Conservation (phyloP, 2,113 vertebrate genomes). For the Sylvietta virens region DNA sequence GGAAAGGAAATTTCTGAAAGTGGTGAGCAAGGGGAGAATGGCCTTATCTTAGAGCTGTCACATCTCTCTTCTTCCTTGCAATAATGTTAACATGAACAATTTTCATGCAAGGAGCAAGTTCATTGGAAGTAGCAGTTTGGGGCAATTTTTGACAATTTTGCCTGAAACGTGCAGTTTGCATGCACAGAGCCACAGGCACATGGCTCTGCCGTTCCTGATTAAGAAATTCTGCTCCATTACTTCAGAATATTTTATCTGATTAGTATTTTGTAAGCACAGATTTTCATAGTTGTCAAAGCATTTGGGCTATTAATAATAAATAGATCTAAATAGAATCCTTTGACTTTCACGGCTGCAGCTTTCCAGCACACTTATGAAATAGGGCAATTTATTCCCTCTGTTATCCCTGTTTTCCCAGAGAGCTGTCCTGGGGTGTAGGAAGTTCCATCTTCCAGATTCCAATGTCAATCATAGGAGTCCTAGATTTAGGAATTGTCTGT, state of each 20-base stretch:
- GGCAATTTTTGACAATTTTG: conserved; percentile 20
- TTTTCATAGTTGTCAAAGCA: conserved; percentile 51
- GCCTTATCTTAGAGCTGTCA: not conserved
- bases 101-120: not conserved
- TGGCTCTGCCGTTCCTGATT: conserved; percentile 9
- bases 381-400: not conserved
- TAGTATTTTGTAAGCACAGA: conserved; percentile 54
- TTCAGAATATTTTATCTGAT: conserved; percentile 52
- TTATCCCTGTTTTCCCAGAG: not conserved
- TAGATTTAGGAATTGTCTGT: not conserved
- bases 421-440: not conserved
- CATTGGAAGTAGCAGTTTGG: conserved; percentile 7
- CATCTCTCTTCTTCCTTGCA: not conserved
- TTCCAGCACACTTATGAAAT: not conserved
- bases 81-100: not conserved
- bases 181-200: conserved; percentile 9
- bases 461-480: rapidly evolving
- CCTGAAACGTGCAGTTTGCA: not conserved
- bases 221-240: conserved; percentile 57
- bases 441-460: not conserved
- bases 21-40: not conserved
- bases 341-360: conserved; percentile 1
- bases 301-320: conserved; percentile 59
- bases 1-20: not conserved
- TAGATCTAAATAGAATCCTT: conserved; percentile 32